Conservation (phyloP, 2,888 invertebrate species). For the Pasiphila rectangulata region DNA sequence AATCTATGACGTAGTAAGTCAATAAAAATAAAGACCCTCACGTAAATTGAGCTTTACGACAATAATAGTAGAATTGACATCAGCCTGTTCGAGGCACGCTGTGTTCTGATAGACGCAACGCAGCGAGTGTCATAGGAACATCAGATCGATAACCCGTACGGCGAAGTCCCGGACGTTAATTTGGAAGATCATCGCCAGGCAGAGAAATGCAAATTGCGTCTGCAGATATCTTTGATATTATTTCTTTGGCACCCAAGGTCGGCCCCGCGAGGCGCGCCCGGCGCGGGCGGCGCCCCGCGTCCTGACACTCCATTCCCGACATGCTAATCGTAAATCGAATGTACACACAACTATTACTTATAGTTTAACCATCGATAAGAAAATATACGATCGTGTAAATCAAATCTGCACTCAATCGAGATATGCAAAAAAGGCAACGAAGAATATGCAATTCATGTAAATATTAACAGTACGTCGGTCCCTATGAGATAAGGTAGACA, state of each 20-base stretch:
- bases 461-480: slow-evolving; percentile 52
- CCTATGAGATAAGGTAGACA: slow-evolving; percentile 52
- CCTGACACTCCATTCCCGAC: slow-evolving; percentile 30
- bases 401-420: slow-evolving; percentile 52
- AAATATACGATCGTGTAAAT: slow-evolving; percentile 44
- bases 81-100: slow-evolving; percentile 54
- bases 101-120: slow-evolving; percentile 60
- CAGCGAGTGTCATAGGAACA: slow-evolving; percentile 73
- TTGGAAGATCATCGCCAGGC: slow-evolving; percentile 70
- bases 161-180: slow-evolving; percentile 63
- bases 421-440: slow-evolving; percentile 63
- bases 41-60: slow-evolving; percentile 76
- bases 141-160: slow-evolving; percentile 79
- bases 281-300: slow-evolving; percentile 45
- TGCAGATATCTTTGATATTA: slow-evolving; percentile 77
- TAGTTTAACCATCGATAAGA: slow-evolving; percentile 41
- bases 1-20: slow-evolving; percentile 51
- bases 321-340: slow-evolving; percentile 32
- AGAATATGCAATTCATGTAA: slow-evolving; percentile 60
- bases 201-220: slow-evolving; percentile 66
- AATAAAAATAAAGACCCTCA: slow-evolving; percentile 70
- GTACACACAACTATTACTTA: slow-evolving; percentile 35
- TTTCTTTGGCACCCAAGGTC: slow-evolving; percentile 78
- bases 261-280: slow-evolving; percentile 9
- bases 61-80: slow-evolving; percentile 75